Conservation (phyloP, 1,140 invertebrate genomes). For the Lordiphosa stackelbergi region DNA sequence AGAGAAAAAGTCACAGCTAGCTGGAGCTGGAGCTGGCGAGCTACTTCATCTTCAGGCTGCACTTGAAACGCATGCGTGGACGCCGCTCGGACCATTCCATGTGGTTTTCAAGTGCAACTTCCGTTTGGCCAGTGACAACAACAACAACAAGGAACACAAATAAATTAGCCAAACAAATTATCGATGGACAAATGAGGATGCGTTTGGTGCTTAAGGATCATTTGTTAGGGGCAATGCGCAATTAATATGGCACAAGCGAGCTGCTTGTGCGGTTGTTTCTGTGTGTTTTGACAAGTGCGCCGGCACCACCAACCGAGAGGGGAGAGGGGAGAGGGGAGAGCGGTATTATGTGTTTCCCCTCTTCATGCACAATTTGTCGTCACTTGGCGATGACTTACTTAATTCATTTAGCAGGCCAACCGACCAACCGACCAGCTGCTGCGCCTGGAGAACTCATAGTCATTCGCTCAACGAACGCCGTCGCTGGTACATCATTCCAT, state of each 20-base stretch:
- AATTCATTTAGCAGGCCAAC: constrained; percentile 68
- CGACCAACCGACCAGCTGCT: not conserved
- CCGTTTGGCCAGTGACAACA: constrained; percentile 26
- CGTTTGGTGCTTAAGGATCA: constrained; percentile 15
- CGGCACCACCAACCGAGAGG: constrained; percentile 8
- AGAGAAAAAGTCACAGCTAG: too few species aligned
- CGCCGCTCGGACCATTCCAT: not conserved
- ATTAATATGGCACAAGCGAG: constrained; percentile 9
- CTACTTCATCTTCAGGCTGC: too few species aligned
- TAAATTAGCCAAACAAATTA: constrained; percentile 23
- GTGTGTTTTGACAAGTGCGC: constrained; percentile 68
- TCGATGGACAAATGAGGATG: constrained; percentile 21
- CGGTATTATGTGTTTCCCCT: constrained; percentile 8
- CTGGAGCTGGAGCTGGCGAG: too few species aligned
- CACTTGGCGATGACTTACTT: constrained; percentile 75
- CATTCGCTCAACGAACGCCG: constrained; percentile 43
- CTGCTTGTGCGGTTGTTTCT: constrained; percentile 9
- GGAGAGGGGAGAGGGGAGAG: not conserved
- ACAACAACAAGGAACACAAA: constrained; percentile 3
- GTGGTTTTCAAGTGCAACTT: constrained; percentile 29
- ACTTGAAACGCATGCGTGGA: constrained; percentile 30
- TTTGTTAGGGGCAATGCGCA: constrained; percentile 1
- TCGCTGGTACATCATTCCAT: constrained; percentile 8
- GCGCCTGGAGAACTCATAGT: constrained; percentile 4
- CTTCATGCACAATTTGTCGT: constrained; percentile 76